phyloP scores from a whole-genome alignment of 2,888 invertebrate genomes.

The Diploptera punctata region DNA sequence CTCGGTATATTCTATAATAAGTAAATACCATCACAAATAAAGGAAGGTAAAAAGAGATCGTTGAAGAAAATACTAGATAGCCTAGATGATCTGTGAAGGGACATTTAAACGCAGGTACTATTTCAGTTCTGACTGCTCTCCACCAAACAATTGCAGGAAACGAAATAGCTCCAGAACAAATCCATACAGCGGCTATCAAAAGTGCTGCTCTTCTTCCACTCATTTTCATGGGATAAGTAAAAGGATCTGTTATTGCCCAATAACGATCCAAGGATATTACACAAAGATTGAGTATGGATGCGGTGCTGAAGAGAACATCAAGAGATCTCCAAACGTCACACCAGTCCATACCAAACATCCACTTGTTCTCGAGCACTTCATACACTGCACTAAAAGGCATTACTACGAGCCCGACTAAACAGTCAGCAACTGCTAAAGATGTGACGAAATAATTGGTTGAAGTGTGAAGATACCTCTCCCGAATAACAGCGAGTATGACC shows the following conservation, averaged over 20 bases:
- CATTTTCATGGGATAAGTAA: slow-evolving; percentile 96
- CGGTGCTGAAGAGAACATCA: slow-evolving; percentile 96
- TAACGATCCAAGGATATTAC: slow-evolving; percentile 96
- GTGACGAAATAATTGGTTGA: slow-evolving; percentile 98
- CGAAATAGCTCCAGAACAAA: slow-evolving; percentile 95
- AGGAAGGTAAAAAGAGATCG: slow-evolving; percentile 97
- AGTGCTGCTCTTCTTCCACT: slow-evolving; percentile 84
- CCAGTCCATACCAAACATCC: slow-evolving; percentile 96
- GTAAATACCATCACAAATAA: slow-evolving; percentile 98
- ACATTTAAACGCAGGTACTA: slow-evolving; percentile 85
- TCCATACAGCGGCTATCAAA: slow-evolving; percentile 94
- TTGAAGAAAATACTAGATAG: slow-evolving; percentile 96
- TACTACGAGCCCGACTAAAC: slow-evolving; percentile 93
- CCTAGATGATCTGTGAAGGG: slow-evolving; percentile 96
- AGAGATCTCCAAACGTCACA: slow-evolving; percentile 98
- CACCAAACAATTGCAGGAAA: slow-evolving; percentile 98
- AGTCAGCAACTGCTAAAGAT: slow-evolving; percentile 95
- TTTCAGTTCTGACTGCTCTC: slow-evolving; percentile 84
- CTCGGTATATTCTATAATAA: slow-evolving; percentile 94
- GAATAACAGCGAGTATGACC: slow-evolving; percentile 91
- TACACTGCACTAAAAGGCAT: slow-evolving; percentile 97
- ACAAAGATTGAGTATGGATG: slow-evolving; percentile 96
- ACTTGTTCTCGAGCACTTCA: slow-evolving; percentile 86
- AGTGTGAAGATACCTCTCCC: slow-evolving; percentile 93
- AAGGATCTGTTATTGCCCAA: slow-evolving; percentile 99